A percentile compares a stretch with the other conserved stretches of the same genome.
Conservation (phyloP, 2,888 invertebrate genomes). For the Cheilosia vulpina region DNA sequence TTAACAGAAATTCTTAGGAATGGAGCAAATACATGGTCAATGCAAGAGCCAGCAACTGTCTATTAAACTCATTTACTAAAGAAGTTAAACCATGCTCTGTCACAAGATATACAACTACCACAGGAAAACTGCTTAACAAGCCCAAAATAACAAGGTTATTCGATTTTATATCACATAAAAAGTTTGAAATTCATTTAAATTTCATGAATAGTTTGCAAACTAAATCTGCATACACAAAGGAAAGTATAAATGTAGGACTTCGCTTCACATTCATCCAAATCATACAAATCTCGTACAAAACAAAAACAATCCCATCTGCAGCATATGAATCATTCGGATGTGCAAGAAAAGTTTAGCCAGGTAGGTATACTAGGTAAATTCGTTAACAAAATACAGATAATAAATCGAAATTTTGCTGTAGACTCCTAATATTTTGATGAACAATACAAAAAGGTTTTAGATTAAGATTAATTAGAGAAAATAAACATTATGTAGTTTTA, state of each 20-base stretch:
- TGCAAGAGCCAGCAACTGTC: background rate
- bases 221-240: slow-evolving; percentile 3
- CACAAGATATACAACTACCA: background rate
- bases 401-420: background rate
- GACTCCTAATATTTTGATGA: slow-evolving; percentile 29
- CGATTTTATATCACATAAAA: background rate
- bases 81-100: background rate
- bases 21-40: slow-evolving; percentile 3
- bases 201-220: background rate
- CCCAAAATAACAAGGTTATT: slow-evolving; percentile 15
- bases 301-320: background rate
- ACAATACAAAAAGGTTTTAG: background rate
- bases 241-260: background rate
- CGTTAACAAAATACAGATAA: no score
- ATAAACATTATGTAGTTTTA: no score
- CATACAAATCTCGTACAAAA: background rate
- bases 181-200: slow-evolving; percentile 13
- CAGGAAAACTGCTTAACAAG: background rate
- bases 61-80: background rate
- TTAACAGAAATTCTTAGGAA: background rate
- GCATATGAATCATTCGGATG: no score
- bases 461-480: no score
- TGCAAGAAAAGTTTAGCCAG: background rate
- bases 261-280: background rate
- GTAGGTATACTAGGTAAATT: background rate